Base-by-base conservation (phyloP, 2,888 invertebrate genomes). In the Oligia fasciuncula region DNA sequence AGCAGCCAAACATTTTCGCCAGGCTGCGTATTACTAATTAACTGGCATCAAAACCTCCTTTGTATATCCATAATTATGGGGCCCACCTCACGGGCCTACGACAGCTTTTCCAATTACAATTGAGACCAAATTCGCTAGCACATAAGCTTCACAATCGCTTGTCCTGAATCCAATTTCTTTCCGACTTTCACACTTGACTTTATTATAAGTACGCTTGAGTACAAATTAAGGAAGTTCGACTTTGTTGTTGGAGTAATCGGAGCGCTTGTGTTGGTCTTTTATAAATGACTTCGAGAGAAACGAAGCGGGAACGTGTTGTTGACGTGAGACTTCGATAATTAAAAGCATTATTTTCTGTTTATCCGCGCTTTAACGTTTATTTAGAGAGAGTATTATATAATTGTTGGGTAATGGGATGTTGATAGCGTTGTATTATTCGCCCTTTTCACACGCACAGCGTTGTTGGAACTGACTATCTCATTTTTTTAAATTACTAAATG, bases 1-100 rank as follows among this genome's bases (percentile, higher is more conserved):
- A 13, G 17, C 68, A 13, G 49, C n/a, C 54, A 70, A 84, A 81
- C 77, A 82, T 88, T 84, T 78, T 70, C 67, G 75, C 79, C 77
- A 74, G 65, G 76, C 79, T 66, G 80, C 71, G 88, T 88, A 88
- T 81, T 89, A 91, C 90, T 93, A 92, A 92, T 92, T 93, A 93
- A 91, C 92, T 90, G 89, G 86, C 89, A 89, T 91, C 91, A 91
- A 91, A 91, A 90, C 89, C 87, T 88, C 88, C 88, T 87, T 90
- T 88, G 89, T 89, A 76, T 74, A 82, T 84, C 79, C 79, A 81
- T 86, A 83, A 85, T 49, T 85, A 84, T 86, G 81, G 80, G 83
- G 72, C 77, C 76, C 80, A 85, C 81, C 81, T 84, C 76, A 72
- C 66, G 60, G 14, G 75, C 83, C 80, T 81, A 80, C 79, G 49